Base-by-base conservation (phyloP, 2,888 invertebrate genomes). In the Heliconius cydno region DNA sequence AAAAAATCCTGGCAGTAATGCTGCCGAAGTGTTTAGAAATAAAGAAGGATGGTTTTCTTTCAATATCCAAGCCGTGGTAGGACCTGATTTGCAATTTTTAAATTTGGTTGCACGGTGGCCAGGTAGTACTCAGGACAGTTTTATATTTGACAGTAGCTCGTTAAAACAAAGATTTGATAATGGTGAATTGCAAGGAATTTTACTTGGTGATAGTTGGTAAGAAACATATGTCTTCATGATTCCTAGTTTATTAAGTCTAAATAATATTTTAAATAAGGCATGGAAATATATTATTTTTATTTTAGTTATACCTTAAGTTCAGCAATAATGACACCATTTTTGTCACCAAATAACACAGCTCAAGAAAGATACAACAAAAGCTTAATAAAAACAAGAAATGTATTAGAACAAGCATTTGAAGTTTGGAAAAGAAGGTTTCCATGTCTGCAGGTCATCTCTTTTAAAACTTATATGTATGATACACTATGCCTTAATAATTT, bases 31-130 rank as follows among this genome's bases (percentile, higher is more conserved):
- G 9, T 85, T 79, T 71, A 80, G 82, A 60, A 85, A 85, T 73
- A 81, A 81, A 65, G 81, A 85, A 41, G 84, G 85, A 6, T 85
- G 77, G 73, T 83, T 83, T 79, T 86, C 83, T 25, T 79, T 86
- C 1, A 85, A 85, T 71, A 84, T 86, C 71, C 85, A 87, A 82
- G 84, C 84, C 77, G 85, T 84, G 30, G 80, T 84, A 15, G 84
- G 84, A 1, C 84, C 86, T 13, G 83, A 85, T 41, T 76, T 85
- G 25, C 80, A 84, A 76, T 84, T 85, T 82, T 85, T 76, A 66
- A 84, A 85, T 80, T 68, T 85, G 65, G 85, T 84, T 22, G 84
- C 83, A 9, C 80, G 84, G 19, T 86, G 85, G 84, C 85, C 84
- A 72, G 85, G 85, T 10, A 81, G 82, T 66, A 81, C 80, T 3